These are phyloP conservation scores for Progne subis DNA, from an alignment of 2,113 vertebrate genomes.

Conservation along the genomic window DNA sequence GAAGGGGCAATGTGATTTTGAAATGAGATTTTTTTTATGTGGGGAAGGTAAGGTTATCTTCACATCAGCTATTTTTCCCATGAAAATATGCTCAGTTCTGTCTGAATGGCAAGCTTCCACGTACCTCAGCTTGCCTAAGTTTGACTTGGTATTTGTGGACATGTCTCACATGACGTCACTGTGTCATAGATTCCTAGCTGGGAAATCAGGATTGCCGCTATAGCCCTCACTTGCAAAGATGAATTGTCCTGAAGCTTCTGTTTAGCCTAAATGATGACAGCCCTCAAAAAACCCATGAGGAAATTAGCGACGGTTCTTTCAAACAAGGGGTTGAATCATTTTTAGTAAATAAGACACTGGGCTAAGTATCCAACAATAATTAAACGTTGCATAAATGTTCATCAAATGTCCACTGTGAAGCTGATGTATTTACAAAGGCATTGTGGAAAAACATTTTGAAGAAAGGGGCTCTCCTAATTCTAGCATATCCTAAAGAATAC, in stretches of 20 bases:
- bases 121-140: neutral
- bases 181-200: neutral
- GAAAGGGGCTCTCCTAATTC: neutral
- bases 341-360: neutral
- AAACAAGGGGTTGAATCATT: neutral
- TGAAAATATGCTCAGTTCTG: neutral
- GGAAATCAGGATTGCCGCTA: neutral
- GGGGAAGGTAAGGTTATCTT: neutral
- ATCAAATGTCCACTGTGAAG: neutral
- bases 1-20: neutral
- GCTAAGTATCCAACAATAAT: neutral
- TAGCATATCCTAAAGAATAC: neutral
- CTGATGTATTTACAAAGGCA: neutral
- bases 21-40: neutral
- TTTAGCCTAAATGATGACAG: neutral
- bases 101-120: neutral
- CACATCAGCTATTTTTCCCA: neutral
- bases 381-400: neutral
- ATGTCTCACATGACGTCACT: fast-evolving
- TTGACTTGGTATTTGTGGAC: neutral
- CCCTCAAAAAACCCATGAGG: neutral
- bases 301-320: neutral
- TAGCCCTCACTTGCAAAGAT: neutral
- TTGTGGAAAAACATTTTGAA: neutral
- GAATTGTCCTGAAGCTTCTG: neutral